Evolutionary conservation across 2,113 vertebrate species (phyloP), one percentile per base, ranked within the genome.

Genomic region (Myrmecobius fasciatus): DNA sequence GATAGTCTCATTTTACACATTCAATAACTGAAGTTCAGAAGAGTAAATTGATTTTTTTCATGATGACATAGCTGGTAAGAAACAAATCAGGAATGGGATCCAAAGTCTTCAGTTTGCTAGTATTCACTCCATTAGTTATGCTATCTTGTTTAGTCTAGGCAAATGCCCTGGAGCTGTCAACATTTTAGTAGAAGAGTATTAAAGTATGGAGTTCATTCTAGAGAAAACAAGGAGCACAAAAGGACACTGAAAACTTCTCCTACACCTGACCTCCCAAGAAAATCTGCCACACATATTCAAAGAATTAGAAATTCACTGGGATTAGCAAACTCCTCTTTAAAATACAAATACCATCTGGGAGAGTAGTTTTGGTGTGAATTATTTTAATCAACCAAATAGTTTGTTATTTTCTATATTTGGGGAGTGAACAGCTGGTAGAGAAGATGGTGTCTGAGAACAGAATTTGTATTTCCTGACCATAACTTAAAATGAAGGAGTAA

Each of bases 371-470:
- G 43, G 67, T 83, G 67, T 43, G 67, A 83, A 83, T 83, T 83
- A 83, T n/a, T 83, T 83, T 83, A 83, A 83, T 83, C 67, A 83
- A 83, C 67, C 67, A 83, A 83, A 83, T 83, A 83, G 67, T 83
- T 83, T 43, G 60, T 36, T 67, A 83, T 83, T 83, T 83, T 83
- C 67, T 83, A 83, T 83, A 83, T 83, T 83, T 43, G 67, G 67
- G 67, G 24, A 83, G n/a, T 83, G 67, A 83, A 83, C 67, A 83
- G 67, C 67, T 83, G 67, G 67, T 83, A 83, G n/a, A 83, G n/a
- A 83, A 83, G 67, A 83, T 83, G 67, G 36, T 83, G 67, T 83
- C 67, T 83, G 67, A 83, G 67, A 83, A 43, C 36, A 83, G 67
- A 83, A 83, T 83, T 83, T 83, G 67, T 43, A 83, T 83, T 83